Evolutionary conservation across 2,888 invertebrate species (phyloP).

Genomic region (Theretra japonica): DNA sequence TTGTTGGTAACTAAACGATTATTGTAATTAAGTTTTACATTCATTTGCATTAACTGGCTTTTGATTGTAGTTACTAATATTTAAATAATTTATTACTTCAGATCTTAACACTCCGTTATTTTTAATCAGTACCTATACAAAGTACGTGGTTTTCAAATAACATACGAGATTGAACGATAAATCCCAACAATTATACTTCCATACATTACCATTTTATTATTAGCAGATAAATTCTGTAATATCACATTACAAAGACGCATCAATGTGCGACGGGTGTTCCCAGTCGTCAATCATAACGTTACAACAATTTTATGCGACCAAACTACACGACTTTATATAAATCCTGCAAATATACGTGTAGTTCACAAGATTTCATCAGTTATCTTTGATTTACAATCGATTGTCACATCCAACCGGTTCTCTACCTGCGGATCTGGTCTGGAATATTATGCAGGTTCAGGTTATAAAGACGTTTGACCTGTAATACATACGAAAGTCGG

Average conservation of each 20-base stretch:
- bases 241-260: background rate
- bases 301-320: slow-evolving; percentile 16
- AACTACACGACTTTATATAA: slow-evolving; percentile 31
- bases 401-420: slow-evolving; percentile 67
- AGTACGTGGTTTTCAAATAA: too few relatives aligned
- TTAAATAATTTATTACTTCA: background rate
- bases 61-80: background rate
- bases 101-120: too few relatives aligned
- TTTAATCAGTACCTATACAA: too few relatives aligned
- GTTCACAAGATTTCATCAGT: slow-evolving; percentile 37
- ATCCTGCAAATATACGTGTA: slow-evolving; percentile 30
- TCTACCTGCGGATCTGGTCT: slow-evolving; percentile 62
- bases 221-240: background rate
- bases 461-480: slow-evolving; percentile 70
- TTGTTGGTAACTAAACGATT: slow-evolving; percentile 16
- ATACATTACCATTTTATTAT: too few relatives aligned
- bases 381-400: slow-evolving; percentile 71
- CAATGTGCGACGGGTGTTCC: background rate
- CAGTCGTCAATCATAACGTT: background rate
- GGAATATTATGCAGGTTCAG: slow-evolving; percentile 73
- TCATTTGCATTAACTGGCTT: background rate
- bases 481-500: slow-evolving; percentile 71
- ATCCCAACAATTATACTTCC: too few relatives aligned
- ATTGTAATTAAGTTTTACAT: slow-evolving; percentile 7
- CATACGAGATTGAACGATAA: too few relatives aligned